phyloP scores from a whole-genome alignment of 2,797 vertebrate species.

The Eutrigla gurnardus region DNA sequence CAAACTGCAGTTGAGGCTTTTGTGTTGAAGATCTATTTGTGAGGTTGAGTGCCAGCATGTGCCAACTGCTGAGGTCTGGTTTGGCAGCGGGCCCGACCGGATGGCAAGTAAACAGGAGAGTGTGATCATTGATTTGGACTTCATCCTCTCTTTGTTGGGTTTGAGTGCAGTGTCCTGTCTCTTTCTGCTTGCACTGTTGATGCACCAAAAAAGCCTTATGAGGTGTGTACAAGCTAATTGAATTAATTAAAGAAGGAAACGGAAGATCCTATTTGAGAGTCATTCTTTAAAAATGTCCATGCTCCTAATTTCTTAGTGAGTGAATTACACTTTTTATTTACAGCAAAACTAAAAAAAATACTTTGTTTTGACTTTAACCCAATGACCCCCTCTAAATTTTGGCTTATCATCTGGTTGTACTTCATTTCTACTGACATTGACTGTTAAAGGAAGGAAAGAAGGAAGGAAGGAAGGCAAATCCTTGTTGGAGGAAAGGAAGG shows the following conservation, averaged over 20 bases:
- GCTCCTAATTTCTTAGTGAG: neutral
- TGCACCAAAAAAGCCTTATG: conserved; percentile 66
- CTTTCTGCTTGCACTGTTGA: conserved; percentile 61
- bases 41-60: conserved; percentile 22
- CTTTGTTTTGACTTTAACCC: neutral
- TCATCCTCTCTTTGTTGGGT: conserved; percentile 40
- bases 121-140: conserved; percentile 53
- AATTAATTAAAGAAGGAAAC: conserved; percentile 29
- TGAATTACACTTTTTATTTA: conserved; percentile 8
- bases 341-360: too few species aligned
- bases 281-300: neutral
- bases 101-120: conserved; percentile 47
- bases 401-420: neutral
- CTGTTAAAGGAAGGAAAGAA: conserved; percentile 44
- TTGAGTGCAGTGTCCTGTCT: conserved; percentile 43
- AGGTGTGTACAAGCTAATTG: conserved; percentile 25
- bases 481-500: neutral
- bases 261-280: conserved; percentile 14
- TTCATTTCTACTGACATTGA: conserved; percentile 27
- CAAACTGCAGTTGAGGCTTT: conserved; percentile 25
- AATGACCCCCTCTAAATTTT: conserved; percentile 6
- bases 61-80: conserved; percentile 45
- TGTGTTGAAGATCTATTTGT: conserved; percentile 25
- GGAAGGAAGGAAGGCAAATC: neutral
- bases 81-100: conserved; percentile 47